These are phyloP conservation scores for Alviniconcha marisindica DNA, from an alignment of 1,140 invertebrate genomes.

Conservation along the genomic window DNA sequence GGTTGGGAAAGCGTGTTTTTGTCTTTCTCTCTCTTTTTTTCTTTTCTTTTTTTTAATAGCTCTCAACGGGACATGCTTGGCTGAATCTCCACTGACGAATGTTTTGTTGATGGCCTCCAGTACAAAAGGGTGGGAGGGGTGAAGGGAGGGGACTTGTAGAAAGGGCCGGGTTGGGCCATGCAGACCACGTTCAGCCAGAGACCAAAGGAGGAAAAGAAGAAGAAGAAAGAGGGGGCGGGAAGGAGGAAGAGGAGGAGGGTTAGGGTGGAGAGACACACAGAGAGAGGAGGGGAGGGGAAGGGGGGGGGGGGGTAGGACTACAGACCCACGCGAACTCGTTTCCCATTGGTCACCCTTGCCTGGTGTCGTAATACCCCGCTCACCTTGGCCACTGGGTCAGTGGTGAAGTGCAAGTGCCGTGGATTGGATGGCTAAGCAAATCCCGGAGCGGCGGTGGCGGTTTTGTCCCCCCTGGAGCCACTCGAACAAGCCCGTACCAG, in stretches of 20 bases:
- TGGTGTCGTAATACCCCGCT: background rate
- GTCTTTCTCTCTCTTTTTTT: too few species aligned
- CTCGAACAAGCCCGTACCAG: constrained; percentile 31
- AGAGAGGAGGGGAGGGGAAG: background rate
- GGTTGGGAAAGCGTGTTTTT: background rate
- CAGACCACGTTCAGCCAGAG: background rate
- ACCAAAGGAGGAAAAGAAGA: background rate
- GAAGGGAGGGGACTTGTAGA: background rate
- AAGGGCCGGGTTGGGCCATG: background rate
- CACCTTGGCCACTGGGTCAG: constrained; percentile 40
- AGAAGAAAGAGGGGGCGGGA: constrained; percentile 6
- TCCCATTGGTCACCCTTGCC: constrained; percentile 37
- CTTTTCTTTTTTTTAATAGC: constrained; percentile 16
- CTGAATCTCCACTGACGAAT: constrained; percentile 12
- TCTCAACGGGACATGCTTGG: constrained; percentile 26
- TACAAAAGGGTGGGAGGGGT: background rate
- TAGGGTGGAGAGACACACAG: background rate
- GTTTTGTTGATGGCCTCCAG: background rate
- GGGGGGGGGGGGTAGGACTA: background rate
- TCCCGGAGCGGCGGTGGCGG: background rate
- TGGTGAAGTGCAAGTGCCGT: background rate
- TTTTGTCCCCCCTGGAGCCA: background rate
- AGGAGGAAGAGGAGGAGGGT: background rate
- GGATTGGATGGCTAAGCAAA: background rate
- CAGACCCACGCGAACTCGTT: background rate